phyloP scores from a whole-genome alignment of 1,140 invertebrate species.

The Diorhabda sublineata region DNA sequence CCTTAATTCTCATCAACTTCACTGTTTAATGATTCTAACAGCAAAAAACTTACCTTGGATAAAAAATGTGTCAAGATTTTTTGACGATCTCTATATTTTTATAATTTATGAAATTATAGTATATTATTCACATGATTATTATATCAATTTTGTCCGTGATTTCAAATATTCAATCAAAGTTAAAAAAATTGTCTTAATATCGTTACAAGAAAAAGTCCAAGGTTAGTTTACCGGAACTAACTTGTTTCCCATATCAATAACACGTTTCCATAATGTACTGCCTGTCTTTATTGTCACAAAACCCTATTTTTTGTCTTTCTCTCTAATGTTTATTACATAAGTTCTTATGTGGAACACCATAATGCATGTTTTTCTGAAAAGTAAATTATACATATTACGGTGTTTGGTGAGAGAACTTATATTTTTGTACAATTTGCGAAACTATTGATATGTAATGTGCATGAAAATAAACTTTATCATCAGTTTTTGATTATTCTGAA shows the following conservation, averaged over 20 bases:
- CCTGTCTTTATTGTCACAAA: background rate
- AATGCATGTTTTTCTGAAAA: slow-evolving; percentile 15
- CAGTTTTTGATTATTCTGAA: slow-evolving; percentile 7
- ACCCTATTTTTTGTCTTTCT: slow-evolving; percentile 2
- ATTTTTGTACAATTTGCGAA: slow-evolving; percentile 16
- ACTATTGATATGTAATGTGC: slow-evolving; percentile 12
- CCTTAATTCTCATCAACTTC: no score
- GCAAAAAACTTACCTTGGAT: no score
- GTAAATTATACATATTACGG: slow-evolving; percentile 14
- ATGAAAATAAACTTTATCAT: slow-evolving; percentile 8
- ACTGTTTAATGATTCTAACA: no score
- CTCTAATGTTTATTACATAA: slow-evolving; percentile 9
- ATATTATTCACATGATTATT: background rate
- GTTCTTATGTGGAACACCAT: slow-evolving; percentile 14
- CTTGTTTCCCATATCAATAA: slow-evolving; percentile 14
- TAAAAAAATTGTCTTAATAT: background rate
- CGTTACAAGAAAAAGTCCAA: background rate
- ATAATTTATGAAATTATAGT: background rate
- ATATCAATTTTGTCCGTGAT: background rate
- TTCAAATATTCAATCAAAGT: background rate
- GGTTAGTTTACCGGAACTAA: slow-evolving; percentile 4
- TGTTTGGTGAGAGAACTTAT: background rate
- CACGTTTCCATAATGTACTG: background rate
- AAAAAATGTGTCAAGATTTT: no score
- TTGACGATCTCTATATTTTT: background rate